Evolutionary conservation across 2,797 vertebrate species (phyloP).

Genomic region (Sebastes umbrosus): DNA sequence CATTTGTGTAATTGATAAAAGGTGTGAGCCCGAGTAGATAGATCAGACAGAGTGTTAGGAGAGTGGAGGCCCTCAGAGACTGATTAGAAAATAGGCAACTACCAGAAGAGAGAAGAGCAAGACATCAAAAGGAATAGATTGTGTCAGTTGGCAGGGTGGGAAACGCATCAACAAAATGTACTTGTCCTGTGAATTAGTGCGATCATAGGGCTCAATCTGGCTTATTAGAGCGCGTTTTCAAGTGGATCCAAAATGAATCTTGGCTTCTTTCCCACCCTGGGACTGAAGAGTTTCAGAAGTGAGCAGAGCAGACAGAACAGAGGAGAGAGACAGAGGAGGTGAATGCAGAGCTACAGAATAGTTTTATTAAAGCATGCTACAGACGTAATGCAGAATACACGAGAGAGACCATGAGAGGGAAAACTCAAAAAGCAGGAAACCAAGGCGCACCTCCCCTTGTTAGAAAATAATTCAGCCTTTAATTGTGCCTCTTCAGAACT

Average conservation of each 20-base stretch:
- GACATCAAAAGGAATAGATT: conserved; percentile 81
- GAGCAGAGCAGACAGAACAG: conserved; percentile 79
- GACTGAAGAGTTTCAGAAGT: conserved; percentile 85
- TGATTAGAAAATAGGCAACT: conserved; percentile 82
- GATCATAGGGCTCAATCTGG: conserved; percentile 42
- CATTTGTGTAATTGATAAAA: conserved; percentile 42
- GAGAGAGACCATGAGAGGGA: conserved; percentile 73
- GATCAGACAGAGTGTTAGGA: conserved; percentile 55
- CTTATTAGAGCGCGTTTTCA: conserved; percentile 36
- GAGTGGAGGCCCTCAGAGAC: conserved; percentile 82
- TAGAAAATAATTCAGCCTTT: conserved; percentile 94
- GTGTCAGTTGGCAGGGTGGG: conserved; percentile 86
- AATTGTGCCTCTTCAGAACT: conserved; percentile 94
- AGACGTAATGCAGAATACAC: conserved; percentile 89
- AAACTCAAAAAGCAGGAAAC: conserved; percentile 78
- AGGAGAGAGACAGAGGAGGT: conserved; percentile 86
- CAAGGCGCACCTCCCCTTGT: conserved; percentile 87
- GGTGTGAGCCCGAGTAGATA: conserved; percentile 22
- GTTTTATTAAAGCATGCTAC: conserved; percentile 99
- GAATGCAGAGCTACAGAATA: conserved; percentile 93
- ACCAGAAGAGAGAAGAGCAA: conserved; percentile 80
- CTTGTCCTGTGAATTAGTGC: conserved; percentile 42
- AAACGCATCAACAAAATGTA: conserved; percentile 65
- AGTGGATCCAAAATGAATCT: conserved; percentile 35
- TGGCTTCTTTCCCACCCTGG: conserved; percentile 85